A percentile compares a stretch with the other conserved stretches of the same genome.
Evolutionary conservation across 2,888 invertebrate genomes (phyloP).

Genomic region (Amphipoea oculea): DNA sequence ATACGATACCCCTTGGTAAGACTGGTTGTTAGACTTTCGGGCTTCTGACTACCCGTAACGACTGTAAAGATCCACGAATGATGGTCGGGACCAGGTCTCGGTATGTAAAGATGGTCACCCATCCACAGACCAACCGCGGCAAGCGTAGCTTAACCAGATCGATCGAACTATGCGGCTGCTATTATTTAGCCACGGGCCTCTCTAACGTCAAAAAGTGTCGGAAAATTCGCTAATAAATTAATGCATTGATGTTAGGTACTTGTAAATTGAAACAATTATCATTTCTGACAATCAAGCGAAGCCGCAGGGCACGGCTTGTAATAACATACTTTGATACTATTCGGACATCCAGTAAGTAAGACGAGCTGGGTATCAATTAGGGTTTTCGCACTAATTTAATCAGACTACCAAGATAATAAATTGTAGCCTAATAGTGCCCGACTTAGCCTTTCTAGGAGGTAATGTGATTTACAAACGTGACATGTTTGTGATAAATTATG

Average conservation of each 20-base stretch:
- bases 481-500: background rate
- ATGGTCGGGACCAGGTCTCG: no score
- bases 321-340: slow-evolving; percentile 28
- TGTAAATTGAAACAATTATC: background rate
- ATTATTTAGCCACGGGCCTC: no score
- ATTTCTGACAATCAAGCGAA: background rate
- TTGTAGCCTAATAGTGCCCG: background rate
- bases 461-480: background rate
- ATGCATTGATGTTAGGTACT: background rate
- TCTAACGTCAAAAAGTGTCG: background rate
- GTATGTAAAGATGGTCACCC: no score
- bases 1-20: no score
- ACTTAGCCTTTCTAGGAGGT: background rate
- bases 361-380: slow-evolving; percentile 43
- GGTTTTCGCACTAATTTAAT: slow-evolving; percentile 36
- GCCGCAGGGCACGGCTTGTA: slow-evolving; percentile 26
- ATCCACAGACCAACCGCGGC: no score
- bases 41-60: no score
- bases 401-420: slow-evolving; percentile 18
- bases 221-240: background rate
- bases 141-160: no score
- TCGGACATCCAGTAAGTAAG: slow-evolving; percentile 46
- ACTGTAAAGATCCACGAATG: no score
- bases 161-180: no score
- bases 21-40: no score